Evolutionary conservation across 1,140 invertebrate genomes (phyloP).

Genomic region (Scylla paramamosain): DNA sequence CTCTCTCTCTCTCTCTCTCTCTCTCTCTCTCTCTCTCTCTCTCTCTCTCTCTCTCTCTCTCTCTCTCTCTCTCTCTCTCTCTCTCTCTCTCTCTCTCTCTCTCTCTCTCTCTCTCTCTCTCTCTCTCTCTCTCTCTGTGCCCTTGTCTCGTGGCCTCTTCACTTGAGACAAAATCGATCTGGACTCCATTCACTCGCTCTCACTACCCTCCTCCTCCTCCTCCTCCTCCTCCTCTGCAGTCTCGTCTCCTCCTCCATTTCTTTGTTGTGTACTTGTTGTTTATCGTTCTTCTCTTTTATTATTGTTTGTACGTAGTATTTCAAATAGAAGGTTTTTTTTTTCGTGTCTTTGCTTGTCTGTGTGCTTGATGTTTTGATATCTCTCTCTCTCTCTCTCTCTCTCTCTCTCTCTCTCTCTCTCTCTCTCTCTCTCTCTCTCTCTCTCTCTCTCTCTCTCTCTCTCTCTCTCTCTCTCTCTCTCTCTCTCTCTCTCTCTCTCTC

Average conservation of each 20-base stretch:
- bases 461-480: no score
- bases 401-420: no score
- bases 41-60: constrained; percentile 3
- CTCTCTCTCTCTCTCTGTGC: not conserved
- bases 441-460: no score
- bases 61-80: not conserved
- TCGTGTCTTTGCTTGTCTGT: no score
- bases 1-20: not conserved
- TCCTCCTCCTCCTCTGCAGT: not conserved
- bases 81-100: not conserved
- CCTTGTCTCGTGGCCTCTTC: not conserved
- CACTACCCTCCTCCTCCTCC: not conserved
- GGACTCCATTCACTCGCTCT: not conserved
- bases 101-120: not conserved
- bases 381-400: not conserved
- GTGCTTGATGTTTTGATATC: not conserved
- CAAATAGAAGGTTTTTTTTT: no score
- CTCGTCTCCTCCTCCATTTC: not conserved
- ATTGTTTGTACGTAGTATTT: not conserved
- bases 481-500: not conserved
- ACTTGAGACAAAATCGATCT: constrained; percentile 13
- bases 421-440: no score
- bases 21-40: not conserved
- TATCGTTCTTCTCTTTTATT: not conserved
- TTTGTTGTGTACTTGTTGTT: not conserved